A percentile compares a stretch with the other conserved stretches of the same genome.
These are phyloP conservation scores for Mantis religiosa DNA, from an alignment of 2,888 invertebrate genomes.

Conservation along the genomic window DNA sequence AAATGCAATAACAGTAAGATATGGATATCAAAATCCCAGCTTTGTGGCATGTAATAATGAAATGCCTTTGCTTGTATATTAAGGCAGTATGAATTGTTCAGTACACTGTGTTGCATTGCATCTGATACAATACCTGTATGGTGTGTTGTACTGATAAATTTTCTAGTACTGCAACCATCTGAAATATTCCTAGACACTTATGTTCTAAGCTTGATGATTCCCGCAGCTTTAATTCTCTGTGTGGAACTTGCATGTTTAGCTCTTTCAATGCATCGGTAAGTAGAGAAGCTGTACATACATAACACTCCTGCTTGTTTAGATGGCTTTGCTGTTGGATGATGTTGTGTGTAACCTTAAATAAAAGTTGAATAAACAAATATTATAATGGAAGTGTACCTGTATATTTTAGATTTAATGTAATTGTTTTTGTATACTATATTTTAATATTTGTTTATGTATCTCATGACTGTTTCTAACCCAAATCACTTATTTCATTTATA, in stretches of 20 bases:
- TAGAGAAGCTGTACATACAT: neutral
- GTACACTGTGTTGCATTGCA: neutral
- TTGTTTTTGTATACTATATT: too few species aligned
- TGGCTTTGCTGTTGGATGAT: neutral
- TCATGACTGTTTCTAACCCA: too few species aligned
- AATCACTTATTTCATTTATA: too few species aligned
- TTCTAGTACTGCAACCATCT: neutral
- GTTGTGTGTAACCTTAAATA: neutral
- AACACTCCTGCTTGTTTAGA: neutral
- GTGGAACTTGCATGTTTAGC: neutral
- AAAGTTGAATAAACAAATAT: too few species aligned
- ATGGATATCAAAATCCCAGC: neutral
- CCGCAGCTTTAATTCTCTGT: neutral
- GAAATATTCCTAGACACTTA: neutral
- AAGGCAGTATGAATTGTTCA: neutral
- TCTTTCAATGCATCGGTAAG: neutral
- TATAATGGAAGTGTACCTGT: too few species aligned
- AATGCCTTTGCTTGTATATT: neutral
- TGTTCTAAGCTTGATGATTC: neutral
- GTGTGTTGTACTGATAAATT: neutral
- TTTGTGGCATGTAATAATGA: neutral
- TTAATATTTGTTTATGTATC: too few species aligned
- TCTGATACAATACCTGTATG: neutral
- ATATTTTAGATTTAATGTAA: too few species aligned
- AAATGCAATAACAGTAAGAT: neutral